Percentiles rank a stretch among this genome's conserved stretches.
Evolutionary conservation across 2,797 vertebrate genomes (phyloP).

Genomic region (Gymnodraco acuticeps): DNA sequence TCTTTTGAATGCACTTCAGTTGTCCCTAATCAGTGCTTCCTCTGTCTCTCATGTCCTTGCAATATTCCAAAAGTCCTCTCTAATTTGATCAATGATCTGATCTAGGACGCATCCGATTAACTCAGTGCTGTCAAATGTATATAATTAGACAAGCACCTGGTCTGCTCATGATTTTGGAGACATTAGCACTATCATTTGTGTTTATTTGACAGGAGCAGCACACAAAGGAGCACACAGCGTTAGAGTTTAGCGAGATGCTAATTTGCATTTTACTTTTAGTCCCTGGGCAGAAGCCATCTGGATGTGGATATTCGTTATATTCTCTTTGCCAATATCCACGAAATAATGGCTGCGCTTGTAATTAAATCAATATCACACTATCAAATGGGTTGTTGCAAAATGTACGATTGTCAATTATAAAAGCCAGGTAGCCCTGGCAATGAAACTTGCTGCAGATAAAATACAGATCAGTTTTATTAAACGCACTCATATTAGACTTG

Average conservation of each 20-base stretch:
- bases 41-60: conserved; percentile 44
- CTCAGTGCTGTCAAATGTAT: conserved; percentile 54
- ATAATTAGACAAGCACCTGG: conserved; percentile 73
- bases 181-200: conserved; percentile 63
- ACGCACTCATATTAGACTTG: neutral
- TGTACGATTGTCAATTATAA: conserved; percentile 31
- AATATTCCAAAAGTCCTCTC: conserved; percentile 43
- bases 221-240: conserved; percentile 40
- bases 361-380: conserved; percentile 64
- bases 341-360: conserved; percentile 47
- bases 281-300: conserved; percentile 69
- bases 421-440: conserved; percentile 27
- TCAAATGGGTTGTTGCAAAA: conserved; percentile 36
- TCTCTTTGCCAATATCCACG: conserved; percentile 53
- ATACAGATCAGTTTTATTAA: conserved; percentile 14
- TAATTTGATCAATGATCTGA: conserved; percentile 62
- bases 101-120: conserved; percentile 60
- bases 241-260: conserved; percentile 49
- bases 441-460: conserved; percentile 14
- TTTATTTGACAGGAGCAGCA: conserved; percentile 68
- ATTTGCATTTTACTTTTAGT: conserved; percentile 59
- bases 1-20: conserved; percentile 34
- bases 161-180: conserved; percentile 45
- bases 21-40: conserved; percentile 50
- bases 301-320: conserved; percentile 57